Evolutionary conservation across 2,113 vertebrate genomes (phyloP).

Genomic region (Sturnus vulgaris): DNA sequence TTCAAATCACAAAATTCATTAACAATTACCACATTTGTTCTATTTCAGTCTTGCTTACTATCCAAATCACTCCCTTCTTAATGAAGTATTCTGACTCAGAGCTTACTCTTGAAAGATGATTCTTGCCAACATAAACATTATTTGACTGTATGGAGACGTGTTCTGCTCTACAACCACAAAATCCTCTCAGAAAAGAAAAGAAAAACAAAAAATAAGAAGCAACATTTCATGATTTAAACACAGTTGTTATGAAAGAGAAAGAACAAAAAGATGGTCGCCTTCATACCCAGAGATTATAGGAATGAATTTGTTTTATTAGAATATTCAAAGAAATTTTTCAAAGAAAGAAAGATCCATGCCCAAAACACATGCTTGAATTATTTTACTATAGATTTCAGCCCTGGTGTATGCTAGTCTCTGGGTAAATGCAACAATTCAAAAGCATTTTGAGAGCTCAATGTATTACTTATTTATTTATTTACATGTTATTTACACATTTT

Average conservation of each 20-base stretch:
- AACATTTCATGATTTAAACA: background rate
- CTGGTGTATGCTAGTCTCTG: background rate
- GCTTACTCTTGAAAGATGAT: background rate
- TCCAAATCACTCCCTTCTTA: background rate
- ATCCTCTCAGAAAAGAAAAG: background rate
- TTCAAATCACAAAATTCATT: background rate
- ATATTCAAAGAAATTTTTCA: background rate
- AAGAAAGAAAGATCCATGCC: background rate
- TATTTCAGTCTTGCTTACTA: background rate
- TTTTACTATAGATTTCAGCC: background rate
- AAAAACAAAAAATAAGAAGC: background rate
- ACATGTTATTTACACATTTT: background rate
- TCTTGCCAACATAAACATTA: background rate
- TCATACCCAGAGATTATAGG: background rate
- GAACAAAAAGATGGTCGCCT: background rate
- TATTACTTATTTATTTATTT: background rate
- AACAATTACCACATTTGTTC: background rate
- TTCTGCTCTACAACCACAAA: background rate
- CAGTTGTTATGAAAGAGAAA: background rate
- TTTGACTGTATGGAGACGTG: background rate
- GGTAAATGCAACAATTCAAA: background rate
- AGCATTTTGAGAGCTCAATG: background rate
- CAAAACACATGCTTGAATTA: background rate
- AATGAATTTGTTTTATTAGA: background rate
- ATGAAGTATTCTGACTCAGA: background rate